Conservation (phyloP, 2,888 invertebrate species). For the Epinotia demarniana region DNA sequence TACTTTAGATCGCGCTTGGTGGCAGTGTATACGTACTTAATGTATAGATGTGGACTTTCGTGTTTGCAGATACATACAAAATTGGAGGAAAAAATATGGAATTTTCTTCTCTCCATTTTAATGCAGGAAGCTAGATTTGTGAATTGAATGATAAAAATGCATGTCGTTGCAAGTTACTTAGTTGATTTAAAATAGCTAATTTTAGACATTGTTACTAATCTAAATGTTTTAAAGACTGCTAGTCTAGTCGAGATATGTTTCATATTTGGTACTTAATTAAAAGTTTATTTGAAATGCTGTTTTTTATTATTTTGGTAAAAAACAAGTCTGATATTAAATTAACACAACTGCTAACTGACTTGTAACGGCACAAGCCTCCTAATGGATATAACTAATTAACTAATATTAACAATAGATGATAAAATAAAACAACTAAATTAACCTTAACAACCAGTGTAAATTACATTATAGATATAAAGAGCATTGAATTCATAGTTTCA, state of each 20-base stretch:
- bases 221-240: constrained; percentile 39
- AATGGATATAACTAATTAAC: constrained; percentile 25
- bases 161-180: constrained; percentile 37
- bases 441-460: constrained; percentile 44
- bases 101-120: constrained; percentile 34
- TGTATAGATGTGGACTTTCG: constrained; percentile 44
- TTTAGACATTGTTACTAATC: constrained; percentile 5
- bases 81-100: constrained; percentile 27
- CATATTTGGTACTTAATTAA: constrained; percentile 3
- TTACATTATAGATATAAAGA: constrained; percentile 49
- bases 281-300: constrained; percentile 12
- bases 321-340: constrained; percentile 39
- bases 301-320: constrained; percentile 33
- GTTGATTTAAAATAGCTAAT: constrained; percentile 8
- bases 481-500: constrained; percentile 47
- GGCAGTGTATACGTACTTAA: constrained; percentile 70
- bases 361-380: constrained; percentile 35
- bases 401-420: constrained; percentile 32
- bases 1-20: constrained; percentile 60
- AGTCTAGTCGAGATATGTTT: constrained; percentile 30
- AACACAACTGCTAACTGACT: constrained; percentile 24
- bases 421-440: constrained; percentile 40
- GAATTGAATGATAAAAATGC: constrained; percentile 16
- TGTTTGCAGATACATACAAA: constrained; percentile 35
- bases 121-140: constrained; percentile 34